Percentiles rank a stretch among this genome's conserved stretches.
These are phyloP conservation scores for Campaea margaritaria DNA, from an alignment of 2,888 invertebrate genomes.

Conservation along the genomic window DNA sequence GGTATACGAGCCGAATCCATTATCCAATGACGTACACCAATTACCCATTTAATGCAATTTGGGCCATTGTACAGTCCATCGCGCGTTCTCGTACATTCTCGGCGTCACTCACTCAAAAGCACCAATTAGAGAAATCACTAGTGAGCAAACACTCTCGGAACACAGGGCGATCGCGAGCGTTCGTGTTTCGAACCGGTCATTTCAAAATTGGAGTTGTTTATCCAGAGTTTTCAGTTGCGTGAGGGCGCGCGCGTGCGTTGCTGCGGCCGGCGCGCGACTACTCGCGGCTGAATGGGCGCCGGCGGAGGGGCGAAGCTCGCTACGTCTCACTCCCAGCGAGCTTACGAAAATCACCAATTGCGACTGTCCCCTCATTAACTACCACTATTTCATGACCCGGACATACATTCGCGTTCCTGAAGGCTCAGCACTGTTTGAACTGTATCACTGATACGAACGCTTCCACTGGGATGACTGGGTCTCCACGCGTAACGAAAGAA, in stretches of 20 bases:
- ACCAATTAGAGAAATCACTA: constrained; percentile 79
- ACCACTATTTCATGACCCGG: constrained; percentile 48
- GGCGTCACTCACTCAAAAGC: constrained; percentile 80
- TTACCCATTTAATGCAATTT: constrained; percentile 85
- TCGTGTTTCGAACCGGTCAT: constrained; percentile 73
- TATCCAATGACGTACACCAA: constrained; percentile 84
- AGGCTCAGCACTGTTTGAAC: constrained; percentile 38
- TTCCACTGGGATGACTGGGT: constrained; percentile 36
- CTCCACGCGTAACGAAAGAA: constrained; percentile 56
- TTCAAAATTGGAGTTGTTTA: constrained; percentile 62
- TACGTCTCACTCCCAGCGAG: constrained; percentile 77
- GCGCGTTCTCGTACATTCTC: constrained; percentile 74
- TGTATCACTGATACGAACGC: constrained; percentile 13
- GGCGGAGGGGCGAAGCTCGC: constrained; percentile 83
- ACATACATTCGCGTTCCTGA: constrained; percentile 41
- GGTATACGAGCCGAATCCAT: constrained; percentile 80
- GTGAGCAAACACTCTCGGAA: constrained; percentile 68
- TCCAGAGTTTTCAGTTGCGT: constrained; percentile 61
- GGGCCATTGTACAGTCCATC: constrained; percentile 79
- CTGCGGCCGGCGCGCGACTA: constrained; percentile 82
- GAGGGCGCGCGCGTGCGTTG: constrained; percentile 79
- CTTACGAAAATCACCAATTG: constrained; percentile 82
- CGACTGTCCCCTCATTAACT: constrained; percentile 71
- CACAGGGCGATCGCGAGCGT: constrained; percentile 67
- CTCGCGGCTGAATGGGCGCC: constrained; percentile 75